Conservation (phyloP, 2,797 vertebrate species). For the Gymnoscopelus microlampas region DNA sequence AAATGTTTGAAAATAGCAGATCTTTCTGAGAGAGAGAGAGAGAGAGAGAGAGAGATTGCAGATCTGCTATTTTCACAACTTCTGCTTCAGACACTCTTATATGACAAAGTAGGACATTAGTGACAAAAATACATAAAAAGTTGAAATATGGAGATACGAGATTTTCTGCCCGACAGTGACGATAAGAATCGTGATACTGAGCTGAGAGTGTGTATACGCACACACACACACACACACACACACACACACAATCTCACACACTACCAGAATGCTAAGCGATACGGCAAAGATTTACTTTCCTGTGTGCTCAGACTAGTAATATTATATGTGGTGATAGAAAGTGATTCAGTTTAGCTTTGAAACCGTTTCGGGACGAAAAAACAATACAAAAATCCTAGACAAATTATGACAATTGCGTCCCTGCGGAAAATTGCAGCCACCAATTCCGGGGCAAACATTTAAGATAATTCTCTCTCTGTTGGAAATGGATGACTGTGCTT, state of each 20-base stretch:
- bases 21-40: no score
- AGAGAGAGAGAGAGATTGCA: no score
- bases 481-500: constrained; percentile 30
- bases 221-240: neutral
- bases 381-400: neutral
- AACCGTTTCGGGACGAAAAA: constrained; percentile 14
- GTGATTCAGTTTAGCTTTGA: constrained; percentile 22
- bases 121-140: no score
- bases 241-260: constrained; percentile 13
- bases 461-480: constrained; percentile 17
- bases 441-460: neutral
- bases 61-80: no score
- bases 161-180: no score
- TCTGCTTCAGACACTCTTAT: no score
- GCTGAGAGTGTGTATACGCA: constrained; percentile 11
- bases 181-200: constrained; percentile 46
- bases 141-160: no score
- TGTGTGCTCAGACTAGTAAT: constrained; percentile 7
- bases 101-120: no score
- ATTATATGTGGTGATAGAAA: neutral
- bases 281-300: neutral
- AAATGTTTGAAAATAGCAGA: no score
- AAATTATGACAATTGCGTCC: constrained; percentile 1
- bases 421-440: constrained; percentile 12
- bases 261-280: constrained; percentile 35